Conservation (phyloP, 2,888 invertebrate genomes). For the Margaritifera margaritifera region DNA sequence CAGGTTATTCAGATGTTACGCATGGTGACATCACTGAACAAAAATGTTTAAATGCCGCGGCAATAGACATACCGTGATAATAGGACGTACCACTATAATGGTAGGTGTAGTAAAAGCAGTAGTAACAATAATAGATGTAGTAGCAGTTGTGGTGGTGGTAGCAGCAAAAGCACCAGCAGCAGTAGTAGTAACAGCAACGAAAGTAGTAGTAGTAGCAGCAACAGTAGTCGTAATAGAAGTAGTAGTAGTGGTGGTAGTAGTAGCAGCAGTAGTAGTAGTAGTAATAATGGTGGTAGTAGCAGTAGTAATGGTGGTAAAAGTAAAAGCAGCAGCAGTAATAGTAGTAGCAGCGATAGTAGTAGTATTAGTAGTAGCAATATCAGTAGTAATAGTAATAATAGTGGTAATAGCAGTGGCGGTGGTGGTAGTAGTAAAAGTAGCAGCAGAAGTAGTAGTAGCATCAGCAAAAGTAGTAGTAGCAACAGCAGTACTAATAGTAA, state of each 20-base stretch:
- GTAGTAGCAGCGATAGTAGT: constrained; percentile 6
- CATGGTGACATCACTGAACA: no score
- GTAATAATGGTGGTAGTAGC: neutral
- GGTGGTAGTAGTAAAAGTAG: constrained; percentile 8
- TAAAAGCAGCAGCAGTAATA: neutral
- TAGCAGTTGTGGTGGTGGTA: neutral
- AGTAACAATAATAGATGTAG: neutral
- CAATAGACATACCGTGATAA: no score
- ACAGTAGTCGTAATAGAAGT: neutral
- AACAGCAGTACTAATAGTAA: constrained; percentile 4
- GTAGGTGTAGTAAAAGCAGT: no score
- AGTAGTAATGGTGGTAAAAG: neutral
- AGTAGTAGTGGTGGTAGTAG: neutral
- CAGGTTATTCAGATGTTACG: no score
- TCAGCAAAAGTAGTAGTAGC: neutral
- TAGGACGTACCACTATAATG: no score
- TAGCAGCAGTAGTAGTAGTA: constrained; percentile 1
- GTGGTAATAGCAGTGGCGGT: neutral
- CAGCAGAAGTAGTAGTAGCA: neutral
- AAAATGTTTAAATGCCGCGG: no score
- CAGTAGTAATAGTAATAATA: constrained; percentile 4
- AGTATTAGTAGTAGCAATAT: constrained; percentile 7
- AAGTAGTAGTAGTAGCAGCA: neutral
- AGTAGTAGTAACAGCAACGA: neutral
- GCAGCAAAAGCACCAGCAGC: neutral